These are phyloP conservation scores for Dermochelys coriacea DNA, from an alignment of 2,797 vertebrate genomes.

Conservation along the genomic window DNA sequence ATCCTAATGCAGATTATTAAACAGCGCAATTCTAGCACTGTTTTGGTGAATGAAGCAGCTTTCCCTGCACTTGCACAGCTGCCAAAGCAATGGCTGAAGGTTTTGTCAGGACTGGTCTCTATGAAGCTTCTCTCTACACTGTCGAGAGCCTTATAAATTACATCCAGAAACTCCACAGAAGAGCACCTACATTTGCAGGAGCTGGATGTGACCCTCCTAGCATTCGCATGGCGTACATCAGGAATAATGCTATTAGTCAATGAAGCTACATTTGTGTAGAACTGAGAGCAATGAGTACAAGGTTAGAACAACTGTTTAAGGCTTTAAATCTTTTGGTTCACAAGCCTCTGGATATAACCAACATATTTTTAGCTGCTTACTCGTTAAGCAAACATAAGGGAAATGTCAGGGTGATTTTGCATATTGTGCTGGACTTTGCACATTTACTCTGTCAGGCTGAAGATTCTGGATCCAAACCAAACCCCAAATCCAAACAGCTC, in stretches of 20 bases:
- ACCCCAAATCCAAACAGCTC: not conserved
- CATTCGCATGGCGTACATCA: not conserved
- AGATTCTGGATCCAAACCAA: not conserved
- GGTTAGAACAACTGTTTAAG: not conserved
- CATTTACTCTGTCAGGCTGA: not conserved
- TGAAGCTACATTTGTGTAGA: not conserved
- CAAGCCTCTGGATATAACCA: constrained; percentile 36
- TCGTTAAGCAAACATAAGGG: constrained; percentile 52
- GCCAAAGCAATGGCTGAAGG: not conserved
- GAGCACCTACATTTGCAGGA: not conserved
- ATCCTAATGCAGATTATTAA: not conserved
- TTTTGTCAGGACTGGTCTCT: not conserved
- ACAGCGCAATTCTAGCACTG: not conserved
- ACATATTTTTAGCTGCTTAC: constrained; percentile 65
- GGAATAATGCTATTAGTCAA: not conserved
- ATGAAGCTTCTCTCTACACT: not conserved
- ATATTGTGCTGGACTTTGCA: not conserved
- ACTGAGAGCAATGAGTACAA: constrained; percentile 12
- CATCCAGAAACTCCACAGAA: not conserved
- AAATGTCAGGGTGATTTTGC: constrained; percentile 35
- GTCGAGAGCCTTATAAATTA: not conserved
- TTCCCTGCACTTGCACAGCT: not conserved
- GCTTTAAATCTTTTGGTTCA: not conserved
- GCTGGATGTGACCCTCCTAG: constrained; percentile 1
- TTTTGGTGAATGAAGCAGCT: not conserved